These are phyloP conservation scores for Delia radicum DNA, from an alignment of 1,140 invertebrate genomes.

Conservation along the genomic window DNA sequence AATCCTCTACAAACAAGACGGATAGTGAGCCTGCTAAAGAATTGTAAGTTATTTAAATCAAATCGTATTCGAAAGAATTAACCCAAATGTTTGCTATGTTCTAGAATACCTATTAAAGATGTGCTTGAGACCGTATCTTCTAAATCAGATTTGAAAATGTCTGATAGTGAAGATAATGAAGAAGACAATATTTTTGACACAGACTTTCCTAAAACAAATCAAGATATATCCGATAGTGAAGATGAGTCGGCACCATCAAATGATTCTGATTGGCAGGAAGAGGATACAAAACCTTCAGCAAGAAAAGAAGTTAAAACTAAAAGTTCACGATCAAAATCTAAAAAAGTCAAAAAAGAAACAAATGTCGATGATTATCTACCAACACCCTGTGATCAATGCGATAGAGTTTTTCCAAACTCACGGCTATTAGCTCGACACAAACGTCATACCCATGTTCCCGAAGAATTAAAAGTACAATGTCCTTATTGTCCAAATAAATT, in stretches of 20 bases:
- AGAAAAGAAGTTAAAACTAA: background rate
- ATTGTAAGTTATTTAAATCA: background rate
- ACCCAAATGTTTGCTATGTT: background rate
- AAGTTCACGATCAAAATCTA: background rate
- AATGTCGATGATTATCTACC: background rate
- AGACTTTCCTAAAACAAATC: background rate
- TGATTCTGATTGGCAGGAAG: background rate
- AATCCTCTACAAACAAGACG: background rate
- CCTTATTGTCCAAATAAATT: background rate
- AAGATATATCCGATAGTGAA: background rate
- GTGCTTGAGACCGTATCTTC: background rate
- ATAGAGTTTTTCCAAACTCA: conserved; percentile 6
- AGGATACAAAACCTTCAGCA: background rate
- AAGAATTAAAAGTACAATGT: conserved; percentile 6
- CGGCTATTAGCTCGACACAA: background rate
- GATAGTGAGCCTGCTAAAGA: background rate
- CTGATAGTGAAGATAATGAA: background rate
- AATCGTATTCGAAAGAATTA: background rate
- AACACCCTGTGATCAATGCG: background rate
- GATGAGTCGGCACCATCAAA: background rate
- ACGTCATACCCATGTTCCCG: background rate
- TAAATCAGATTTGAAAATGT: background rate
- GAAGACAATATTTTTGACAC: background rate
- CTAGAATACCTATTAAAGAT: background rate
- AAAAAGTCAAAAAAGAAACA: background rate